Conservation (phyloP, 2,113 vertebrate species). For the Tonatia bakeri region DNA sequence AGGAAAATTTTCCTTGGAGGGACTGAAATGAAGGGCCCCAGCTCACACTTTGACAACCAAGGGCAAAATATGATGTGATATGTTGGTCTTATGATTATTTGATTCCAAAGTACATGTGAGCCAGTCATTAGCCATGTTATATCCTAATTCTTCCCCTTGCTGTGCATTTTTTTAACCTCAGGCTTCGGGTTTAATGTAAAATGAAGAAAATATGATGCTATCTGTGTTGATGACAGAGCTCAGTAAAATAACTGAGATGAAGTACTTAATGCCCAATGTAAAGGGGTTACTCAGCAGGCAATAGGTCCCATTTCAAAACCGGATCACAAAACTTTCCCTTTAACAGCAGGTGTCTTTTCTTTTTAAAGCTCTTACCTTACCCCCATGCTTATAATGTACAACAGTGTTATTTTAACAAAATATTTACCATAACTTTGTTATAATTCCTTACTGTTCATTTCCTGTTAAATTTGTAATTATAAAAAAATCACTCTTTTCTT, state of each 20-base stretch:
- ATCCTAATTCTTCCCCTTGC: not conserved
- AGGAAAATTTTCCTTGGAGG: slow-evolving; percentile 5
- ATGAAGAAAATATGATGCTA: not conserved
- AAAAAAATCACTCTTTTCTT: not conserved
- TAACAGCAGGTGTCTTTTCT: not conserved
- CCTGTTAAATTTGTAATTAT: not conserved
- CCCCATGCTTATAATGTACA: not conserved
- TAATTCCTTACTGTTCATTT: not conserved
- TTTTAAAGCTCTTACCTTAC: not conserved
- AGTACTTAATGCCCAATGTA: not conserved
- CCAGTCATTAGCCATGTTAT: not conserved
- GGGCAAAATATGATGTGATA: not conserved
- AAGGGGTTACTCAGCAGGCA: not conserved
- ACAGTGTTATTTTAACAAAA: not conserved
- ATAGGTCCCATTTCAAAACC: not conserved
- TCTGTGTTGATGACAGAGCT: not conserved
- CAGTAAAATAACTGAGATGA: not conserved
- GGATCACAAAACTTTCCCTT: not conserved
- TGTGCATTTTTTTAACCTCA: not conserved
- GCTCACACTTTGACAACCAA: not conserved
- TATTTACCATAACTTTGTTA: not conserved
- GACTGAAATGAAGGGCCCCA: not conserved
- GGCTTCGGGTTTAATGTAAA: slow-evolving; percentile 20
- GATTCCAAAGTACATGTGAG: not conserved
- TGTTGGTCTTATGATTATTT: not conserved